These are phyloP conservation scores for Stigmatopora nigra DNA, from an alignment of 2,113 vertebrate species.

Conservation along the genomic window DNA sequence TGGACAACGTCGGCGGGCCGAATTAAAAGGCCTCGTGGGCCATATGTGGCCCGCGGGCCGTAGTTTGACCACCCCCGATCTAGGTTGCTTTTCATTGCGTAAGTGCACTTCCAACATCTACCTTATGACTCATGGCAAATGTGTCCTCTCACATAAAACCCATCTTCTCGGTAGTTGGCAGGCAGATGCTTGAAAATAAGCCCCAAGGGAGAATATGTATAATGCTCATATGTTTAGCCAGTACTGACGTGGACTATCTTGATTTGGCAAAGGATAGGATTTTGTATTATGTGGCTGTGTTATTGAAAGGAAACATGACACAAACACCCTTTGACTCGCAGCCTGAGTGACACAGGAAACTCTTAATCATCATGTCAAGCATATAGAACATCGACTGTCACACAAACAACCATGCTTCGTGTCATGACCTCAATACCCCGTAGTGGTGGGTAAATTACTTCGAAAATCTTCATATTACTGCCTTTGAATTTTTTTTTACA, in stretches of 20 bases:
- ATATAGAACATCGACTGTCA: conserved; percentile 34
- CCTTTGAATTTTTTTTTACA: too few species aligned
- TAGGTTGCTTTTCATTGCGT: conserved; percentile 34
- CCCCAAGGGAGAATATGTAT: conserved; percentile 16
- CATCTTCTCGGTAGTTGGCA: conserved; percentile 35
- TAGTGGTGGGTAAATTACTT: neutral
- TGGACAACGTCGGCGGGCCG: too few species aligned
- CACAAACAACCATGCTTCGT: conserved; percentile 31
- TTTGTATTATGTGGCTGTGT: conserved; percentile 8
- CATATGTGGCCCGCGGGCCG: too few species aligned
- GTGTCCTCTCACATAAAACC: conserved; percentile 47
- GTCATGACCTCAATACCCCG: conserved; percentile 7
- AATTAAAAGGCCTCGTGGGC: too few species aligned
- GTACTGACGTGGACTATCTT: conserved; percentile 28
- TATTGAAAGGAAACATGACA: neutral
- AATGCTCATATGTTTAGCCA: conserved; percentile 23
- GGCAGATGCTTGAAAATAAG: conserved; percentile 35
- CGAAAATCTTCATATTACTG: too few species aligned
- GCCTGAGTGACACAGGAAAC: conserved; percentile 47
- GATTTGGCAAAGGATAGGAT: conserved; percentile 27
- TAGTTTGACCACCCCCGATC: too few species aligned
- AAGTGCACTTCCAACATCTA: conserved; percentile 46
- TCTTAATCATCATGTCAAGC: conserved; percentile 51
- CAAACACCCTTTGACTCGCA: conserved; percentile 50
- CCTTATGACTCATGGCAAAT: conserved; percentile 53